phyloP scores from a whole-genome alignment of 2,888 invertebrate genomes.

The Metacarcinus magister region DNA sequence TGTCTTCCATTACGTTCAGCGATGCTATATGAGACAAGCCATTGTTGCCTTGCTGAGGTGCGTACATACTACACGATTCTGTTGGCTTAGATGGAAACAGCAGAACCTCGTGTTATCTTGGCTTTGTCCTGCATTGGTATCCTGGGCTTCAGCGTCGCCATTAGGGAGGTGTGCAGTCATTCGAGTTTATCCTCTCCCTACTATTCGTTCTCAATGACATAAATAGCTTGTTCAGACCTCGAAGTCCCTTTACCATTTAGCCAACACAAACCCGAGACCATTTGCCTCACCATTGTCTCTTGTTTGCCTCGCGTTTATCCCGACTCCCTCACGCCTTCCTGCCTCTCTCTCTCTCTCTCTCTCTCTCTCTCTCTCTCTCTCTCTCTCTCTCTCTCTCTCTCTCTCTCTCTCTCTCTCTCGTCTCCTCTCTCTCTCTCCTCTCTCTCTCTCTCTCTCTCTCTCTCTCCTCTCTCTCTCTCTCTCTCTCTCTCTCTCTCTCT shows the following conservation, averaged over 20 bases:
- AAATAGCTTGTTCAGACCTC: conserved; percentile 31
- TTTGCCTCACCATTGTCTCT: conserved; percentile 41
- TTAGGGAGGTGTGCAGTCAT: neutral
- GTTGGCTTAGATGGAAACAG: neutral
- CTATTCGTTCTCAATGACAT: conserved; percentile 36
- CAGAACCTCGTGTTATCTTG: neutral
- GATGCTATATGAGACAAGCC: neutral
- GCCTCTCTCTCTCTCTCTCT: neutral
- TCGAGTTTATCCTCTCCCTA: neutral
- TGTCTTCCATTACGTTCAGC: neutral
- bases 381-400: neutral
- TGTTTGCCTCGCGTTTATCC: neutral
- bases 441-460: no score
- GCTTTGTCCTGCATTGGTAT: neutral
- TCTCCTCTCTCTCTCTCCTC: no score
- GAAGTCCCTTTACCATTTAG: neutral
- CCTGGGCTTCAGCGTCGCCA: neutral
- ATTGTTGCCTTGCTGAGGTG: neutral
- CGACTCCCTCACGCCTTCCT: neutral
- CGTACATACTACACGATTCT: neutral
- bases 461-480: no score
- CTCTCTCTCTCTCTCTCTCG: no score
- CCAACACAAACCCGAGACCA: conserved; percentile 21
- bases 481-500: no score
- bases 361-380: neutral